A percentile compares a stretch with the other conserved stretches of the same genome.
Evolutionary conservation across 2,797 vertebrate genomes (phyloP).

Genomic region (Euphonia xanthogaster): DNA sequence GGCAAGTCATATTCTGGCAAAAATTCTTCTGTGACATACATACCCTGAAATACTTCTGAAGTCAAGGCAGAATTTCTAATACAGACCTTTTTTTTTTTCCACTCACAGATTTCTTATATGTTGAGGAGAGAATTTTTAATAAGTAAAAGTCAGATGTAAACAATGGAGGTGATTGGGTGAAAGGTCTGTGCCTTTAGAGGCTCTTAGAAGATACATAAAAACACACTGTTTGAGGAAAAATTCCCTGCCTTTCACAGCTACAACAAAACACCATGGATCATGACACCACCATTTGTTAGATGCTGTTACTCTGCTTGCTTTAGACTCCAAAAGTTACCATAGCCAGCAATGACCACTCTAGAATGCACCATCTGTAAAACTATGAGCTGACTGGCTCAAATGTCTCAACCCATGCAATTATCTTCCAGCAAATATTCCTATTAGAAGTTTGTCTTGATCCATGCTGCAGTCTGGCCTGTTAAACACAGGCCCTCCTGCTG

Average conservation of each 20-base stretch:
- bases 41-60: not conserved
- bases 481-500: not conserved
- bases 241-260: not conserved
- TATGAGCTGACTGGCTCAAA: not conserved
- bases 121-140: not conserved
- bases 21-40: not conserved
- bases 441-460: not conserved
- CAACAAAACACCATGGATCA: fast-evolving
- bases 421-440: not conserved
- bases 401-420: not conserved
- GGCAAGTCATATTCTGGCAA: not conserved
- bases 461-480: not conserved
- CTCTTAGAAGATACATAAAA: not conserved
- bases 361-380: not conserved
- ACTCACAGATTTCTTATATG: not conserved
- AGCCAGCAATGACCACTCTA: not conserved
- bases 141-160: not conserved
- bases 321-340: not conserved
- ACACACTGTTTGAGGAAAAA: not conserved
- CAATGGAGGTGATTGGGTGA: not conserved
- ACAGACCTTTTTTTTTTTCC: not conserved
- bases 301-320: not conserved
- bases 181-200: not conserved
- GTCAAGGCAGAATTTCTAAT: not conserved
- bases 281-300: not conserved